phyloP scores from a whole-genome alignment of 2,113 vertebrate genomes.

The Cisticola juncidis region DNA sequence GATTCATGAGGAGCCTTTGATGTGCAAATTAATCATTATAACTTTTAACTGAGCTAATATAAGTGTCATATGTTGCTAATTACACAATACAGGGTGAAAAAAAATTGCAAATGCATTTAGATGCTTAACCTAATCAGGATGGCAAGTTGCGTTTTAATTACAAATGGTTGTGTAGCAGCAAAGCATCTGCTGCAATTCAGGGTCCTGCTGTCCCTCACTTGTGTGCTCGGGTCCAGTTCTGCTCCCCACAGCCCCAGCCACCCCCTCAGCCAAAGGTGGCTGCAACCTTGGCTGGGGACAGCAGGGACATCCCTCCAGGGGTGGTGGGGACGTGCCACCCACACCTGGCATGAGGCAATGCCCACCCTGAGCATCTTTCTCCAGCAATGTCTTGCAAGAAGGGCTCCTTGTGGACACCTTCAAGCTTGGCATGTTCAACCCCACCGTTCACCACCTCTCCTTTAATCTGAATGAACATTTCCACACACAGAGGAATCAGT shows the following conservation, averaged over 20 bases:
- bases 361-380: not conserved
- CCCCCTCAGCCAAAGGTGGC: not conserved
- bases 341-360: not conserved
- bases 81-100: slow-evolving; percentile 11
- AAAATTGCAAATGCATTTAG: slow-evolving; percentile 44
- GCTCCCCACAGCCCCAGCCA: fast-evolving
- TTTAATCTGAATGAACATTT: not conserved
- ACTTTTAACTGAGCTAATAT: slow-evolving; percentile 56
- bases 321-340: fast-evolving
- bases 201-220: fast-evolving
- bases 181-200: not conserved
- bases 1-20: slow-evolving; percentile 38
- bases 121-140: slow-evolving; percentile 47
- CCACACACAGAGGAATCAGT: not conserved
- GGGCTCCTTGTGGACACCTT: not conserved
- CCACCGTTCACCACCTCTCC: fast-evolving
- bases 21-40: slow-evolving; percentile 57
- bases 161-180: not conserved
- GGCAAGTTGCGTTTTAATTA: slow-evolving; percentile 62
- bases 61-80: slow-evolving; percentile 61
- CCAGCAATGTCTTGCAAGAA: fast-evolving
- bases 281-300: not conserved
- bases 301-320: not conserved
- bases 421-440: fast-evolving
- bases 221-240: fast-evolving